phyloP scores from a whole-genome alignment of 2,797 vertebrate species.

The Amblyopsis hoosieri region DNA sequence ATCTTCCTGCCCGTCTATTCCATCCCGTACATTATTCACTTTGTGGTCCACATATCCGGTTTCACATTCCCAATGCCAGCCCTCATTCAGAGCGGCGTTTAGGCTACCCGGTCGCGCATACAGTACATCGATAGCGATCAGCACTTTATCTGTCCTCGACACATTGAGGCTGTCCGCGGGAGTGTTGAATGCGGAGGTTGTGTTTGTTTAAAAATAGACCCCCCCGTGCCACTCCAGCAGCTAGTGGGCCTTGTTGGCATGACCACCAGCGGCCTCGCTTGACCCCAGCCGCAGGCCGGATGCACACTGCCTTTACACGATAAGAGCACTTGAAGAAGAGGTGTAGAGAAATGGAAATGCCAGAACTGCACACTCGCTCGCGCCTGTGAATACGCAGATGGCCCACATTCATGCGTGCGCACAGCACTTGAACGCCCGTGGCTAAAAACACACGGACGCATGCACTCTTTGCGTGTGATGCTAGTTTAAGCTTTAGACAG shows the following conservation, averaged over 20 bases:
- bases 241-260: background rate
- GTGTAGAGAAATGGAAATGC: too few relatives aligned
- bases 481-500: conserved; percentile 1
- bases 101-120: background rate
- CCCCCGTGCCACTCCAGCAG: background rate
- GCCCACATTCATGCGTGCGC: background rate
- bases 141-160: conserved; percentile 11
- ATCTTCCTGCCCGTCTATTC: background rate
- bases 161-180: background rate
- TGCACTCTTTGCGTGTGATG: background rate
- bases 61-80: too few relatives aligned
- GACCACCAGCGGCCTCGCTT: background rate
- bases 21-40: background rate
- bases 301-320: background rate
- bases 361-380: too few relatives aligned
- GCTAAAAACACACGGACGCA: too few relatives aligned
- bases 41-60: background rate
- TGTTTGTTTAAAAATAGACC: conserved; percentile 38
- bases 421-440: background rate
- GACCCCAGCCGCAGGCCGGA: background rate
- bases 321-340: too few relatives aligned
- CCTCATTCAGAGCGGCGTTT: background rate
- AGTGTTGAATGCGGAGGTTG: background rate
- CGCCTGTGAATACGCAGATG: too few relatives aligned
- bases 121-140: background rate